phyloP scores from a whole-genome alignment of 2,797 vertebrate genomes.

The Cuculus canorus region DNA sequence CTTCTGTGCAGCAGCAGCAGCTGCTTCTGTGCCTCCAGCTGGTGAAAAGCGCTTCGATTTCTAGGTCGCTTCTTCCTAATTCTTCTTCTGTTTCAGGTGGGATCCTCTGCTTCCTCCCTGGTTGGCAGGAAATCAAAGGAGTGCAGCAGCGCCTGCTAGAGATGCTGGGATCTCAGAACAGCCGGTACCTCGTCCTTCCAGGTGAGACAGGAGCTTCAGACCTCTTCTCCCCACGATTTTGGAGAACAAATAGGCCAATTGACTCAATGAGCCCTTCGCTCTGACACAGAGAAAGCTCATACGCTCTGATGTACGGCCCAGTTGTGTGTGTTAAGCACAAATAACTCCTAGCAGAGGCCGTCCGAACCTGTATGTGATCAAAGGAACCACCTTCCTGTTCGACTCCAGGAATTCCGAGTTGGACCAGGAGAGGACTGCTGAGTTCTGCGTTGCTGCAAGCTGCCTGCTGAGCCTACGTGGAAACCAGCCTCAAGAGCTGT shows the following conservation, averaged over 20 bases:
- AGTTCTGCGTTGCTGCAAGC: background rate
- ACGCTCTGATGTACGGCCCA: background rate
- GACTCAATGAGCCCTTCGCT: background rate
- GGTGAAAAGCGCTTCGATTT: background rate
- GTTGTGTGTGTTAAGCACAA: background rate
- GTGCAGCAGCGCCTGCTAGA: conserved; percentile 88
- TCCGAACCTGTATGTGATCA: background rate
- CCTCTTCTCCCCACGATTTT: background rate
- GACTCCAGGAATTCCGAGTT: background rate
- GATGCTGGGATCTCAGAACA: conserved; percentile 76
- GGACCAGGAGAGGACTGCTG: background rate
- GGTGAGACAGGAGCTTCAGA: conserved; percentile 76
- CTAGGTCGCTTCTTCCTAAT: accelerated
- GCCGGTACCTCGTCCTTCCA: conserved; percentile 87
- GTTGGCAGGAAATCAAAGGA: conserved; percentile 95
- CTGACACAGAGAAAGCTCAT: background rate
- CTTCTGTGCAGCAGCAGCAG: background rate
- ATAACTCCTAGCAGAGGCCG: background rate
- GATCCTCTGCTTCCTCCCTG: conserved; percentile 95
- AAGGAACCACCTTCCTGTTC: background rate
- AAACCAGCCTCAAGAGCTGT: background rate
- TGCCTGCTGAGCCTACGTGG: background rate
- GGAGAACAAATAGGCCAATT: background rate
- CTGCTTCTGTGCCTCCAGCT: background rate
- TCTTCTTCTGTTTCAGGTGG: conserved; percentile 81